Conservation (phyloP, 2,797 vertebrate genomes). For the Rhincodon typus region DNA sequence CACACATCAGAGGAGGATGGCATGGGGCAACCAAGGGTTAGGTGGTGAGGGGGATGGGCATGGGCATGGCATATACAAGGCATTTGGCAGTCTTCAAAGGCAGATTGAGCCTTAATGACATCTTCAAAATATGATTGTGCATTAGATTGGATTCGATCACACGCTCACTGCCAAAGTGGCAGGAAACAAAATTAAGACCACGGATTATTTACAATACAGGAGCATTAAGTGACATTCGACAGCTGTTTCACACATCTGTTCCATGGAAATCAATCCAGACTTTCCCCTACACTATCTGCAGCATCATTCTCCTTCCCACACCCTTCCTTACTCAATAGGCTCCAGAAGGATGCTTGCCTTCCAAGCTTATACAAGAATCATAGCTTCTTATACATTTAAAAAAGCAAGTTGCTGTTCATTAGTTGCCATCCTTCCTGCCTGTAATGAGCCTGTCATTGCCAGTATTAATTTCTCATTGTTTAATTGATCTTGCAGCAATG, state of each 20-base stretch:
- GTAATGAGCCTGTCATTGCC: background rate
- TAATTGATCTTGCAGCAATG: constrained; percentile 62
- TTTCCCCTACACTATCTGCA: background rate
- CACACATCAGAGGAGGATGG: background rate
- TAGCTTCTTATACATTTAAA: too few species aligned
- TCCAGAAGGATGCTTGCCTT: background rate
- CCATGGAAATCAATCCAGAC: background rate
- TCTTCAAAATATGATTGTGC: constrained; percentile 44
- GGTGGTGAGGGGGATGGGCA: background rate
- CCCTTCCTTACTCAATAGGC: background rate
- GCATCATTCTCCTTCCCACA: background rate
- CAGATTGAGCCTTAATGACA: background rate
- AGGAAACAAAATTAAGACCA: constrained; percentile 60
- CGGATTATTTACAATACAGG: constrained; percentile 52
- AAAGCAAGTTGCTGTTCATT: background rate
- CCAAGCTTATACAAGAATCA: background rate
- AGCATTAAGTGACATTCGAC: constrained; percentile 52
- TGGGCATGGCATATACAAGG: background rate
- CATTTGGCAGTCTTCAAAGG: background rate
- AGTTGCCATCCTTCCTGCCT: background rate
- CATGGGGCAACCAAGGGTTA: too few species aligned
- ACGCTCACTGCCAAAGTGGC: constrained; percentile 49
- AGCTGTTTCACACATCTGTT: constrained; percentile 61
- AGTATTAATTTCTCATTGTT: constrained; percentile 16
- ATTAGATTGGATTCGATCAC: constrained; percentile 60